phyloP scores from a whole-genome alignment of 2,113 vertebrate species.

The Telmatochromis sp. region DNA sequence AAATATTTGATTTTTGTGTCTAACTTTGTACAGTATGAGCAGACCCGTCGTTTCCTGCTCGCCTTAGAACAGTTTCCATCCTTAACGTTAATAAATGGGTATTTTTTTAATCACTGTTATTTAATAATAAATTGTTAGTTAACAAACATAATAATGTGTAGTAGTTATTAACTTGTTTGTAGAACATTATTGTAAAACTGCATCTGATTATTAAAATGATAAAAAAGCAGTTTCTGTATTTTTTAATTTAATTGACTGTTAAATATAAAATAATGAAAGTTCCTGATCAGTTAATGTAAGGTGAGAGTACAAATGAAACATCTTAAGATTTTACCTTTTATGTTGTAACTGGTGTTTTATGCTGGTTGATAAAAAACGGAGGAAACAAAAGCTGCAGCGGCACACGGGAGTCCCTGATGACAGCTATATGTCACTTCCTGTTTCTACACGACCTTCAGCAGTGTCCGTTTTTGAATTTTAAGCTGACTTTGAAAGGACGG shows the following conservation, averaged over 20 bases:
- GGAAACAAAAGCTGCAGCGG: not conserved
- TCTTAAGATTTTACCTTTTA: fast-evolving
- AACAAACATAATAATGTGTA: not conserved
- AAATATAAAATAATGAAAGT: not conserved
- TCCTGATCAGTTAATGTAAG: not conserved
- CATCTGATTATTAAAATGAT: not conserved
- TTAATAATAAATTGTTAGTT: not conserved
- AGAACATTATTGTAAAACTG: not conserved
- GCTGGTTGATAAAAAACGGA: not conserved
- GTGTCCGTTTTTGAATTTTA: not conserved
- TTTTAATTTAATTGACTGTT: not conserved
- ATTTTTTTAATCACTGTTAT: not conserved
- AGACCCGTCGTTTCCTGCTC: not conserved
- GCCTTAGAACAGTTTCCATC: not conserved
- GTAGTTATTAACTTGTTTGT: not conserved
- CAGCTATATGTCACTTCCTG: not conserved
- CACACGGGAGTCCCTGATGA: not conserved
- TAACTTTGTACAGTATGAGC: not conserved
- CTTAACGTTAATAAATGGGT: not conserved
- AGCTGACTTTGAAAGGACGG: not conserved
- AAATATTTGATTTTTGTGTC: not conserved
- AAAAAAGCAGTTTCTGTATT: not conserved
- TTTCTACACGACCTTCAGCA: not conserved
- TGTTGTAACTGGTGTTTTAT: not conserved
- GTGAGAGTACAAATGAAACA: not conserved